Conservation (phyloP, 2,797 vertebrate species). For the Lacerta agilis region DNA sequence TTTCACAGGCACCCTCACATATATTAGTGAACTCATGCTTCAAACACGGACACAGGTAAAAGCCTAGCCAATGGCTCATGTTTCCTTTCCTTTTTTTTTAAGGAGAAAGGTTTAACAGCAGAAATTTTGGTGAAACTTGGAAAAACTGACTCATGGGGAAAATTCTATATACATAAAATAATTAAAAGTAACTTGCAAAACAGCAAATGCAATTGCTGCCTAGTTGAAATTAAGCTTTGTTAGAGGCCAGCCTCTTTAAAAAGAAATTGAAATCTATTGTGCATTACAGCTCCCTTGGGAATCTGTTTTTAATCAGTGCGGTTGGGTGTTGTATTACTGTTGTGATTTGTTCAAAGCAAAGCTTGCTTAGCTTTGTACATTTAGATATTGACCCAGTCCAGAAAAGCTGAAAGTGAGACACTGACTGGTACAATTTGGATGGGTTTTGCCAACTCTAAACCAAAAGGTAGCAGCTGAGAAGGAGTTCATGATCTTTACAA, state of each 20-base stretch:
- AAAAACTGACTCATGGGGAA: background rate
- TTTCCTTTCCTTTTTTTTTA: too few relatives aligned
- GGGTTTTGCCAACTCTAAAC: background rate
- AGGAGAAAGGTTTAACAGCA: background rate
- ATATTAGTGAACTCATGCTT: background rate
- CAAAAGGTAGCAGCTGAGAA: background rate
- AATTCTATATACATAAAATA: background rate
- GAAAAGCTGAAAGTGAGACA: background rate
- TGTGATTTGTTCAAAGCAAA: slow-evolving; percentile 10
- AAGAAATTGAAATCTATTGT: slow-evolving; percentile 18
- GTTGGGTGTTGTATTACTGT: slow-evolving; percentile 16
- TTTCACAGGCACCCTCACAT: background rate
- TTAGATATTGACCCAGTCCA: slow-evolving; percentile 7
- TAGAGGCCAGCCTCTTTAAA: slow-evolving; percentile 18
- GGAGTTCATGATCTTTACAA: background rate
- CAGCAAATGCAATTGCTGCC: background rate
- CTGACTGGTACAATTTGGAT: background rate
- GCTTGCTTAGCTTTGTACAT: background rate
- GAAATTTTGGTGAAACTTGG: background rate
- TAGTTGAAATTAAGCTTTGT: slow-evolving; percentile 2
- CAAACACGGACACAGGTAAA: background rate
- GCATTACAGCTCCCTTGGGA: slow-evolving; percentile 3
- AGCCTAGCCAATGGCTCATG: background rate
- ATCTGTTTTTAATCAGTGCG: slow-evolving; percentile 23
- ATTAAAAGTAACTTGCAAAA: background rate